A percentile compares a stretch with the other conserved stretches of the same genome.
Evolutionary conservation across 2,113 vertebrate species (phyloP).

Genomic region (Elanoides forficatus): DNA sequence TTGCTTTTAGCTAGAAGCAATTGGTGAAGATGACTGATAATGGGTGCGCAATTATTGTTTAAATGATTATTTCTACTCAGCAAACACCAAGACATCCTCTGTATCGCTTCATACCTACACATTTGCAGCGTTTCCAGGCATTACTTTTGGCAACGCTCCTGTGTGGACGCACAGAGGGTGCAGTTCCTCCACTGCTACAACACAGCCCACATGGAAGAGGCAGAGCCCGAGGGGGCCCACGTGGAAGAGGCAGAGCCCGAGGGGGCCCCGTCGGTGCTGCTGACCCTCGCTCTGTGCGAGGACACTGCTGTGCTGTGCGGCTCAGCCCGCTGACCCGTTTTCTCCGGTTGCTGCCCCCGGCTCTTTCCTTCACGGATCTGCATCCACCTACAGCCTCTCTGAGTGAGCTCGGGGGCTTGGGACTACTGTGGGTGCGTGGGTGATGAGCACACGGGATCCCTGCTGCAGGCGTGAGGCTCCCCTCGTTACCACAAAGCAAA

Average conservation of each 20-base stretch:
- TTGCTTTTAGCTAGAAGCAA: background rate
- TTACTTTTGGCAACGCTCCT: rapidly evolving
- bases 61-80: background rate
- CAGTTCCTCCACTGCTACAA: background rate
- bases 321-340: background rate
- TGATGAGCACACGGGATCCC: background rate
- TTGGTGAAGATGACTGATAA: background rate
- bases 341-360: background rate
- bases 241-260: background rate
- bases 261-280: rapidly evolving
- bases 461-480: background rate
- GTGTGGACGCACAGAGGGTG: background rate
- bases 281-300: rapidly evolving
- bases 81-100: background rate
- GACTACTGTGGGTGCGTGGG: background rate
- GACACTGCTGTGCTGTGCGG: rapidly evolving
- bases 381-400: background rate
- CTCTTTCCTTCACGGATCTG: background rate
- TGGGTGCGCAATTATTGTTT: background rate
- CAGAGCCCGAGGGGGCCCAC: background rate
- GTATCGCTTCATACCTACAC: rapidly evolving
- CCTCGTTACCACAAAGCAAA: rapidly evolving
- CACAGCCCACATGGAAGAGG: background rate
- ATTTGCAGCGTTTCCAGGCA: background rate
- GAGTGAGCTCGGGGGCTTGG: background rate